Conservation (phyloP, 2,888 invertebrate genomes). For the Notodonta dromedarius region DNA sequence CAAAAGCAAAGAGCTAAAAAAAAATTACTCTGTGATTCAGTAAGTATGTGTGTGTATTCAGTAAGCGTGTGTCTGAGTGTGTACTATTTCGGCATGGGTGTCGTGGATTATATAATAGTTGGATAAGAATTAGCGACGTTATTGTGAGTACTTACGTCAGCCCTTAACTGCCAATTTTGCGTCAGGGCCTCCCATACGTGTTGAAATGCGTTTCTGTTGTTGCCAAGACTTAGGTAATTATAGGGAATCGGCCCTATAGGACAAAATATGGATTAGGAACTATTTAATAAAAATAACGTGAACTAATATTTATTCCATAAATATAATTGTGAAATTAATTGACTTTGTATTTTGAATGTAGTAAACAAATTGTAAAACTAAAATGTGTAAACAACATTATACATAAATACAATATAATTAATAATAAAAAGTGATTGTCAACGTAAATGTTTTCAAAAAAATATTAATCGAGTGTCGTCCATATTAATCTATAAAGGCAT, state of each 20-base stretch:
- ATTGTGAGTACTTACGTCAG: conserved; percentile 1
- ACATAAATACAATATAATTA: too few relatives aligned
- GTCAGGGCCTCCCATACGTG: conserved; percentile 2
- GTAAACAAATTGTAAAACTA: too few relatives aligned
- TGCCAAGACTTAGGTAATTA: conserved; percentile 4
- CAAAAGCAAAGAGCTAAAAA: conserved; percentile 13
- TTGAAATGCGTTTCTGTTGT: conserved; percentile 1
- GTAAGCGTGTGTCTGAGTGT: conserved; percentile 24
- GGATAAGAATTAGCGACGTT: conserved; percentile 23
- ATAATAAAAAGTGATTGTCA: too few relatives aligned
- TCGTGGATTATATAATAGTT: conserved; percentile 20
- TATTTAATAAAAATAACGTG: not conserved
- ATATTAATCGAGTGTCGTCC: too few relatives aligned
- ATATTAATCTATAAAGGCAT: too few relatives aligned
- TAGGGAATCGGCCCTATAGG: conserved; percentile 2
- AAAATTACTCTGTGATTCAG: conserved; percentile 33
- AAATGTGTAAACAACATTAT: too few relatives aligned
- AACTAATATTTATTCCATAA: not conserved
- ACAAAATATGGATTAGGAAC: conserved; percentile 1
- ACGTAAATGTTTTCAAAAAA: too few relatives aligned
- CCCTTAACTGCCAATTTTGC: not conserved
- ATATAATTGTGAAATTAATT: not conserved
- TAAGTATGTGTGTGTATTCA: conserved; percentile 27
- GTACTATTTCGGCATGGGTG: conserved; percentile 26
- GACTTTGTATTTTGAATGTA: too few relatives aligned